A percentile compares a stretch with the other conserved stretches of the same genome.
phyloP scores from a whole-genome alignment of 2,888 invertebrate species.

The Prenolepis imparis region DNA sequence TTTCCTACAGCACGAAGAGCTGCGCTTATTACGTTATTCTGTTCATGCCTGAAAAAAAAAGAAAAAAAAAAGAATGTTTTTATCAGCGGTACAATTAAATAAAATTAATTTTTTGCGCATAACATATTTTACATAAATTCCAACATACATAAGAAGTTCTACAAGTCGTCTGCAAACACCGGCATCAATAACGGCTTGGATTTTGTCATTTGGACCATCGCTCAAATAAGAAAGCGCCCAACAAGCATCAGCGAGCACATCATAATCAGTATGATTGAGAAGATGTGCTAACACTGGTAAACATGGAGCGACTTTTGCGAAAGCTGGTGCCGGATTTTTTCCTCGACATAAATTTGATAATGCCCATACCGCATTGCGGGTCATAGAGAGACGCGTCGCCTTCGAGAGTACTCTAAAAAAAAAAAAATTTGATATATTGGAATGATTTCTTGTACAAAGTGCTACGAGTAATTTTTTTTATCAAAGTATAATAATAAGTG shows the following conservation, averaged over 20 bases:
- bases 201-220: slow-evolving; percentile 99
- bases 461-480: too few species aligned
- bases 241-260: slow-evolving; percentile 97
- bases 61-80: slow-evolving; percentile 37
- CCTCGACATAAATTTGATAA: slow-evolving; percentile 98
- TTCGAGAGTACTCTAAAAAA: slow-evolving; percentile 92
- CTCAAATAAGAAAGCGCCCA: slow-evolving; percentile 99
- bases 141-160: slow-evolving; percentile 89
- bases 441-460: background rate
- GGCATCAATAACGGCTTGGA: slow-evolving; percentile 98
- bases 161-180: slow-evolving; percentile 95
- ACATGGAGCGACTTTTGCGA: slow-evolving; percentile 92
- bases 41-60: slow-evolving; percentile 89
- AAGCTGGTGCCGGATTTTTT: slow-evolving; percentile 98
- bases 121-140: background rate
- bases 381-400: slow-evolving; percentile 94
- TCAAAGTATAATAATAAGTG: background rate
- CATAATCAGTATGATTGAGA: slow-evolving; percentile 94
- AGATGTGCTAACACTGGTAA: slow-evolving; percentile 95
- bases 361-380: slow-evolving; percentile 99
- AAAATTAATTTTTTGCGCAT: slow-evolving; percentile 10
- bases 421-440: slow-evolving; percentile 69
- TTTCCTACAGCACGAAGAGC: slow-evolving; percentile 98
- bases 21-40: slow-evolving; percentile 95
- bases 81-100: background rate